Evolutionary conservation across 2,113 vertebrate species (phyloP), one percentile per base, ranked within the genome.

Genomic region (Semnornis frantzii): DNA sequence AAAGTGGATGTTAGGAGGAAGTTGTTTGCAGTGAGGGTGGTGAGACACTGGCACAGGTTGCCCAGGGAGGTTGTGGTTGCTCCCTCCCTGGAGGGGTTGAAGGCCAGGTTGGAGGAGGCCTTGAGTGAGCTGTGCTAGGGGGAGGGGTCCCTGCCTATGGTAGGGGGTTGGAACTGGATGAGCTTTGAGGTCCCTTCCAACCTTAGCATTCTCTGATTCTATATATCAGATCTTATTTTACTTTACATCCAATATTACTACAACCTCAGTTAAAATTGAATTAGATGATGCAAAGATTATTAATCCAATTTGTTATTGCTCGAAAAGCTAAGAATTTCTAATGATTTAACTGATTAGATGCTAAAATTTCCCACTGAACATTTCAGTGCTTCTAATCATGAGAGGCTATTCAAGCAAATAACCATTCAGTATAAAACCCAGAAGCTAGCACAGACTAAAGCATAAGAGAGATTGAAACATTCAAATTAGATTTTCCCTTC

Each of bases 401-500:
- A 87, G 57, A 97, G 81, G 46, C 37, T 89, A 75, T 93, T 88
- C 50, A 70, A 55, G 68, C 60, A 93, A 70, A 70, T 82, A 96
- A 85, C 27, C 50, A 81, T 77, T 90, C 96, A 93, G 68, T 90
- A 90, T 46, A 60, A 87, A 96, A 87, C 20, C 28, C 57, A 87
- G 57, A 96, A 85, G 13, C 7, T 59, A 75, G 48, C 90, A 72
- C 77, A 77, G 4, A 82, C 77, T 71, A 91, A 90, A 90, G 37
- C 77, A 75, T 79, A 72, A 91, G 59, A 94, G 50, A 87, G 21
- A 89, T 31, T 86, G 71, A 90, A 90, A 95, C 70, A 96, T 93
- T 96, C 95, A 96, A 96, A 95, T 15, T 44, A 90, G 69, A 94
- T 87, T 94, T 93, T 82, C 55, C 54, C 39, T 92, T 31, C 5